Base-by-base conservation (phyloP, 37 sponge, comb jelly and placozoan genomes). In the Eunapius fragilis region DNA sequence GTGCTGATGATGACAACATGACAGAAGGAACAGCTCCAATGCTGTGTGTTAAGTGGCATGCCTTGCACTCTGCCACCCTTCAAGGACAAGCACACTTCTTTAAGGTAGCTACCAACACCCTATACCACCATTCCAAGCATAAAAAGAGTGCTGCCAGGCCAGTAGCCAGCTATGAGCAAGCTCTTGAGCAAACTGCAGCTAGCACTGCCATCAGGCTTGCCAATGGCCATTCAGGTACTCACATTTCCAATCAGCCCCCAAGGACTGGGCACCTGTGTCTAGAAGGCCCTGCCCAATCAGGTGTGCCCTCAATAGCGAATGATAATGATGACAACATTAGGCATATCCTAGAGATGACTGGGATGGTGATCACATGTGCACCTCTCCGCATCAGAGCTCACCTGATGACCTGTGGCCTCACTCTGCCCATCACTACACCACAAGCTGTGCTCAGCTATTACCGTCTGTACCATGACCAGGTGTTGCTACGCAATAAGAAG, bases 321-420 rank as follows among this genome's bases (percentile, higher is more conserved):
- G 58, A 58, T 19, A 58, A 58, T 5, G 69, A 25, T 5, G 37
- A 79, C 7, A 12, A 23, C 25, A 25, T 81, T 13, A 31, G 27
- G 23, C 31, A 68, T 10, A 72, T 87, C 17, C 75, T 87, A 3
- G 84, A 79, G 68, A 67, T 24, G n/a, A 78, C 87, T 27, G 80
- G 85, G 11, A 91, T 91, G 92, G 79, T 78, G 24, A 78, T 91
- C 0, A 84, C 85, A 25, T 72, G 48, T 26, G 88, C 88, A 37
- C 79, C 88, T 31, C 23, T 4, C 1, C 70, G 68, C 28, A 31
- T 91, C 13, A 50, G n/a, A 58, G 72, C 27, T 2, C 67, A 80
- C 31, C 68, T 91, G 25, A 79, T 80, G 38, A 31, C 12, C 12
- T 37, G 67, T 58, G 49, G 82, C 26, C 58, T 58, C 17, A 10